phyloP scores from a whole-genome alignment of 2,888 invertebrate species.

The Caenorhabditis sp. region DNA sequence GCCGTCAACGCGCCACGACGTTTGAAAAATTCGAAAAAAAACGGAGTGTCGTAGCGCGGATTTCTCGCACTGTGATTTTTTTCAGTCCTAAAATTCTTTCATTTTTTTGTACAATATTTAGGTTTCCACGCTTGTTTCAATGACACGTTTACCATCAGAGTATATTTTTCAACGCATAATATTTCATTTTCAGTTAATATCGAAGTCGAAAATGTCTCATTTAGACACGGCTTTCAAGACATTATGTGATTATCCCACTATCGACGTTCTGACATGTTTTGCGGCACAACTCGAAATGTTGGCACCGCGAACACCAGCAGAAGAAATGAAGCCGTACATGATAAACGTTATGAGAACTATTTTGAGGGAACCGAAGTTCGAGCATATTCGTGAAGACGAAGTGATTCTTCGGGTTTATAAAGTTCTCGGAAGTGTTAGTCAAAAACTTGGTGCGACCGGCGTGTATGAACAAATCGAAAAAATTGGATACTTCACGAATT shows the following conservation, averaged over 20 bases:
- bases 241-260: neutral
- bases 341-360: constrained; percentile 7
- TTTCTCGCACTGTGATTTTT: too few species aligned
- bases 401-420: constrained; percentile 29
- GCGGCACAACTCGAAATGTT: constrained; percentile 12
- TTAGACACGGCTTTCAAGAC: neutral
- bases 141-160: too few species aligned
- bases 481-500: constrained; percentile 38
- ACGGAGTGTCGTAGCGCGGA: too few species aligned
- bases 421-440: constrained; percentile 47
- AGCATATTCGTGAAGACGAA: constrained; percentile 14
- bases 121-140: too few species aligned
- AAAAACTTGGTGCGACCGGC: constrained; percentile 36
- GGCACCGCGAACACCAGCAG: constrained; percentile 2
- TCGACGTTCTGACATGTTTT: neutral
- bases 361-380: constrained; percentile 3
- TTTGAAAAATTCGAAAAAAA: too few species aligned
- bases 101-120: too few species aligned
- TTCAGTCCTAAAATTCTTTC: too few species aligned
- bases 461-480: constrained; percentile 43
- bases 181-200: neutral
- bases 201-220: neutral
- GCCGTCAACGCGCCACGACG: too few species aligned
- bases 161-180: too few species aligned
- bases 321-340: constrained; percentile 15